Evolutionary conservation across 2,113 vertebrate species (phyloP).

Genomic region (Diadophis punctatus): DNA sequence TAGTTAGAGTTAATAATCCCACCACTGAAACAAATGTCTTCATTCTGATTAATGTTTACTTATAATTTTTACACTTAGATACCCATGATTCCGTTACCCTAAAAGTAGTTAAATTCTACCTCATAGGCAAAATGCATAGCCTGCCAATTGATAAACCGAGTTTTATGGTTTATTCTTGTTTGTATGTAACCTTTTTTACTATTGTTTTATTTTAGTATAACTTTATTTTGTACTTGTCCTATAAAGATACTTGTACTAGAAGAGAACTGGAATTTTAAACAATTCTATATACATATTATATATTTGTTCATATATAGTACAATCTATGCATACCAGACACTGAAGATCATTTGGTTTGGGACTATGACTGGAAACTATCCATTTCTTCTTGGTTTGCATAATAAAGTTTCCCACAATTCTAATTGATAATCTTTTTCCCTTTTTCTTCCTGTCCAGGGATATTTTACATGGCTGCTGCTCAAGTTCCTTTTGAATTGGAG

Average conservation of each 20-base stretch:
- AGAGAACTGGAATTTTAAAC: background rate
- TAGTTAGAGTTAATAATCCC: background rate
- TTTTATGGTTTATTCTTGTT: background rate
- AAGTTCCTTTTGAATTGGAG: background rate
- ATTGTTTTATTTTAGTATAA: background rate
- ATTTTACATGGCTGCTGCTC: background rate
- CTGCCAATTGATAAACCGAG: background rate
- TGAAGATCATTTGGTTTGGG: background rate
- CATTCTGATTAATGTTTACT: background rate
- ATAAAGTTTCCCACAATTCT: background rate
- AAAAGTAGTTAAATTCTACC: background rate
- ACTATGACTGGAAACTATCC: background rate
- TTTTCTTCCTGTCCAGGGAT: background rate
- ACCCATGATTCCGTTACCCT: background rate
- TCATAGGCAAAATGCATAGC: background rate
- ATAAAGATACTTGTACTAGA: background rate
- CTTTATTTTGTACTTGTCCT: background rate
- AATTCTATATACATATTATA: background rate
- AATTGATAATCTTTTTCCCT: background rate
- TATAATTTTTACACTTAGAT: background rate
- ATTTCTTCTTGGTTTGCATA: background rate
- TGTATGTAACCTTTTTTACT: background rate
- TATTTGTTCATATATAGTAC: background rate
- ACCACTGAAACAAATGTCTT: background rate
- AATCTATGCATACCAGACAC: background rate